Evolutionary conservation across 2,888 invertebrate species (phyloP).

Genomic region (Sepioteuthis lessoniana): DNA sequence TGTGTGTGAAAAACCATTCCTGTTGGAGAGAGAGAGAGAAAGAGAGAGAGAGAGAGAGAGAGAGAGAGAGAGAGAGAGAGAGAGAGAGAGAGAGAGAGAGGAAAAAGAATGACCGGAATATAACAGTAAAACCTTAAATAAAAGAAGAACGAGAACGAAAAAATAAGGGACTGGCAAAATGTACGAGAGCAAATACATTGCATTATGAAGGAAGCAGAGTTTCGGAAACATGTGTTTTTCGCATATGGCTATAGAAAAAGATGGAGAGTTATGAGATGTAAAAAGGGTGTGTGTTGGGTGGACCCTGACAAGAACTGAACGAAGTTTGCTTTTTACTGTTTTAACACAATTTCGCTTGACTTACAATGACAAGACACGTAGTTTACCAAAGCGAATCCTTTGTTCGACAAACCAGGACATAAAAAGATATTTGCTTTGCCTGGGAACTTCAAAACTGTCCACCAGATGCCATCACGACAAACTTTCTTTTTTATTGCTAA

Average conservation of each 20-base stretch:
- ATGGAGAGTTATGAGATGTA: not conserved
- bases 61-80: too few relatives aligned
- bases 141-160: not conserved
- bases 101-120: too few relatives aligned
- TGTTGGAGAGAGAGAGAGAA: not conserved
- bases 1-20: too few relatives aligned
- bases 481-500: not conserved
- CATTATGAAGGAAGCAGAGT: not conserved
- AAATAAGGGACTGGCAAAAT: not conserved
- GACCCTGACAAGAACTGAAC: not conserved
- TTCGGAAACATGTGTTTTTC: constrained; percentile 4
- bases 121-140: too few relatives aligned
- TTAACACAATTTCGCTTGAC: not conserved
- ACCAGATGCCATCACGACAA: not conserved
- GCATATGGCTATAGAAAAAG: not conserved
- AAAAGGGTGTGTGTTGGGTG: not conserved
- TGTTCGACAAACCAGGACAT: constrained; percentile 33
- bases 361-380: not conserved
- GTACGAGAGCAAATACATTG: not conserved
- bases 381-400: constrained; percentile 20
- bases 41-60: not conserved
- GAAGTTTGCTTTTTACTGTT: not conserved
- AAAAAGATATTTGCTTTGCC: not conserved
- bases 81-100: too few relatives aligned
- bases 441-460: not conserved